These are phyloP conservation scores for Cisticola juncidis DNA, from an alignment of 2,113 vertebrate genomes.

Conservation along the genomic window DNA sequence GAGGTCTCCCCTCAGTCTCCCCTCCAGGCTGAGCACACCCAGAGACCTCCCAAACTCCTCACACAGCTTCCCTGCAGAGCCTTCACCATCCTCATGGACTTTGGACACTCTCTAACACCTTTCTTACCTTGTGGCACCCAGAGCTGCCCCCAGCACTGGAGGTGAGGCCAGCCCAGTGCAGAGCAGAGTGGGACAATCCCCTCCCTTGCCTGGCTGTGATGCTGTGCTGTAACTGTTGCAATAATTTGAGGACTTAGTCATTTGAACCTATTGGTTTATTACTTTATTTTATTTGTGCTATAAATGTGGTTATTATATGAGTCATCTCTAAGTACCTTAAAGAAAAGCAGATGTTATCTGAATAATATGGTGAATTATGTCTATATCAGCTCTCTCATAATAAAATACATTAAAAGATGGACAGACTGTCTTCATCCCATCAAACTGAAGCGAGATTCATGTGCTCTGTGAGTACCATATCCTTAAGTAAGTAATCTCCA, in stretches of 20 bases:
- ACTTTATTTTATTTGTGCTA: background rate
- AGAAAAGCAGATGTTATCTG: background rate
- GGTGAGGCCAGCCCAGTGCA: fast-evolving
- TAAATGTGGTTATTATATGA: background rate
- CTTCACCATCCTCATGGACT: background rate
- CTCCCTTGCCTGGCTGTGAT: fast-evolving
- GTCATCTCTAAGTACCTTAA: background rate
- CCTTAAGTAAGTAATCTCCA: background rate
- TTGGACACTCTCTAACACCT: fast-evolving
- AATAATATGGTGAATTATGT: background rate
- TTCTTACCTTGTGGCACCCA: fast-evolving
- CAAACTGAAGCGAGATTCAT: background rate
- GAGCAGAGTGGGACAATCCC: background rate
- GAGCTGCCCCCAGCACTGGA: fast-evolving
- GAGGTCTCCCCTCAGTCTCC: background rate
- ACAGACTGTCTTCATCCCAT: background rate
- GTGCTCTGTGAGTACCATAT: background rate
- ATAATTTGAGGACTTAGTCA: background rate
- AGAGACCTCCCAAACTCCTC: too few relatives aligned
- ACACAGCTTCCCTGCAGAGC: background rate
- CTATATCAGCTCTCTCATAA: background rate
- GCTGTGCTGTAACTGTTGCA: background rate
- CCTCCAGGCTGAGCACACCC: background rate
- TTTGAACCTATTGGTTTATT: background rate
- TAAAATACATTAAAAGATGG: background rate